Percentiles rank a stretch among this genome's conserved stretches.
These are phyloP conservation scores for Pristionchus arcanus DNA, from an alignment of 2,888 invertebrate species.

Conservation along the genomic window DNA sequence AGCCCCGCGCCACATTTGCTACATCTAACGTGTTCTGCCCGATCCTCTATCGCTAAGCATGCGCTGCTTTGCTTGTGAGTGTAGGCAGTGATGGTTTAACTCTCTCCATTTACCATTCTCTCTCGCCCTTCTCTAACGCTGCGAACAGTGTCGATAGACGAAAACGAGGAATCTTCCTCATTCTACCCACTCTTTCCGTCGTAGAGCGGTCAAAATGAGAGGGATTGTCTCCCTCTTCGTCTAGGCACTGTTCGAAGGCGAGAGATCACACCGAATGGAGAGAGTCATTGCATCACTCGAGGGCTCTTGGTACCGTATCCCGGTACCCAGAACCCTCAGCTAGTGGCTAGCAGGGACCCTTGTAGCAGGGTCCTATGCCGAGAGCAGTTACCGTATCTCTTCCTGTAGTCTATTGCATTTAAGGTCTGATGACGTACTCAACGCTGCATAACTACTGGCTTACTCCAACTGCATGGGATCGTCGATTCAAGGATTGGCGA, in stretches of 20 bases:
- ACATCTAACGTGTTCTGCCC: conserved; percentile 55
- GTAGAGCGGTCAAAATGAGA: too few relatives aligned
- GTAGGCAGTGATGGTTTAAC: not conserved
- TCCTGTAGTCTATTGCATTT: conserved; percentile 55
- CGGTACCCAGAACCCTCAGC: conserved; percentile 4
- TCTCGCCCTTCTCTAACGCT: not conserved
- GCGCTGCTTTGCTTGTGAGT: conserved; percentile 22
- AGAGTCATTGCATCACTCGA: not conserved
- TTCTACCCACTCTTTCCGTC: too few relatives aligned
- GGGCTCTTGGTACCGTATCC: not conserved
- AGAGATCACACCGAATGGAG: not conserved
- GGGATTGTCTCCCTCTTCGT: too few relatives aligned
- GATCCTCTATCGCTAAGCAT: conserved; percentile 49
- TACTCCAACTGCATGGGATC: conserved; percentile 72
- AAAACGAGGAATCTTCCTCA: too few relatives aligned
- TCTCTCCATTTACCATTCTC: not conserved
- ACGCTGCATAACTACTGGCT: conserved; percentile 73
- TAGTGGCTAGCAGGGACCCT: conserved; percentile 36
- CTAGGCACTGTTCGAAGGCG: too few relatives aligned
- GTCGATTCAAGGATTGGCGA: conserved; percentile 64
- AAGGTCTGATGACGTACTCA: conserved; percentile 69
- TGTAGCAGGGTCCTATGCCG: conserved; percentile 10
- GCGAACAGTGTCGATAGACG: too few relatives aligned
- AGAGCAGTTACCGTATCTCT: not conserved
- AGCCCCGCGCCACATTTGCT: conserved; percentile 15